Evolutionary conservation across 2,888 invertebrate genomes (phyloP), one percentile per base, ranked within the genome.

Genomic region (Hirtodrosophila duncani): DNA sequence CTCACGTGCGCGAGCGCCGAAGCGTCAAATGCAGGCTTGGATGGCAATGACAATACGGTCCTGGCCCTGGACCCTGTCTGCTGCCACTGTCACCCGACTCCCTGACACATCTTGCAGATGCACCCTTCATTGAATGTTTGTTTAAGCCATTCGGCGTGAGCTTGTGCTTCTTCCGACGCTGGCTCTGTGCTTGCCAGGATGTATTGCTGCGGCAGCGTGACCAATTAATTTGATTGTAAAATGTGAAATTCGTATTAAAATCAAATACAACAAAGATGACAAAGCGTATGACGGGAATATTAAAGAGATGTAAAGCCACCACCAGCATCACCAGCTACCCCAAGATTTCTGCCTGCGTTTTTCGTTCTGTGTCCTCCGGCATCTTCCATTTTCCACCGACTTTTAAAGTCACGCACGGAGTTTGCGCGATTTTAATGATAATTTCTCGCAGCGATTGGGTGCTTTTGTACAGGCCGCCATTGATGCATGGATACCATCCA

Each of bases 211-310:
- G 69, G 69, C 75, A 81, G 84, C 84, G 84, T 86, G 85, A 85
- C 85, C 83, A 85, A 85, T 85, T 85, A 85, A 86, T 85, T 86
- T 85, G 81, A 85, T 85, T 85, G 84, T 85, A 75, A 85, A 84
- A 83, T 84, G 84, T 84, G 72, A 84, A 84, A 84, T 81, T 82
- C 71, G 84, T 83, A 86, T 86, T 86, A 84, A 85, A 85, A 83
- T 84, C 81, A 81, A 84, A 85, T 84, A 82, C 82, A 78, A 83
- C 71, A 62, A 69, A 75, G 77, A 75, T 69, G 66, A 74, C 67
- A 65, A 67, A 59, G 74, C 63, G 70, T 77, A 82, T 84, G 82
- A 83, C 69, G 69, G 67, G 83, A 83, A 83, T 84, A 84, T 81
- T 82, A 83, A 83, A 77, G 68, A 68, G 75, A 39, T 63, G 42